phyloP scores from a whole-genome alignment of 2,113 vertebrate genomes.

The Balaeniceps rex region DNA sequence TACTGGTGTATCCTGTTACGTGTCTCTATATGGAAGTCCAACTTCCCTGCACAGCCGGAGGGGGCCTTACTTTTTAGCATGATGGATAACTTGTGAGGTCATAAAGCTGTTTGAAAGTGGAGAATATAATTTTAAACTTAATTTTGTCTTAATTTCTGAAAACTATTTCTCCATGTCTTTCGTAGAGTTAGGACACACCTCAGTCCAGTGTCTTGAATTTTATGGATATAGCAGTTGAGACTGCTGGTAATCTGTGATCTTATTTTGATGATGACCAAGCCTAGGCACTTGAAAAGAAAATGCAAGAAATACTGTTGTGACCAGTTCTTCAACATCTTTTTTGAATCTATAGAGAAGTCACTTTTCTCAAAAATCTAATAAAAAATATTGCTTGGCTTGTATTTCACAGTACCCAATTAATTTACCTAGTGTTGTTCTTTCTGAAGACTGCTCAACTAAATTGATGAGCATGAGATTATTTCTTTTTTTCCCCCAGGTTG shows the following conservation, averaged over 20 bases:
- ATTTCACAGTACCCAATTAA: background rate
- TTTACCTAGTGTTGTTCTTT: background rate
- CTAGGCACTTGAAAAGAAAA: background rate
- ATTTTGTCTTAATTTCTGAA: background rate
- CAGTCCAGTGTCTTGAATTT: background rate
- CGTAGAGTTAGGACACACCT: background rate
- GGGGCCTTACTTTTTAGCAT: rapidly evolving
- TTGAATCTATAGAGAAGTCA: background rate
- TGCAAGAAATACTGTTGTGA: background rate
- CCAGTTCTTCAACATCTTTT: background rate
- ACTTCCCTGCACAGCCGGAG: background rate
- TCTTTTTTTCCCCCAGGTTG: background rate
- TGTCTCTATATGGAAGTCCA: background rate
- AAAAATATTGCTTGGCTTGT: background rate
- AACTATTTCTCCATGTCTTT: background rate
- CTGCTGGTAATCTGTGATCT: background rate
- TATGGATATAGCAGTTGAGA: background rate
- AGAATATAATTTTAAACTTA: background rate
- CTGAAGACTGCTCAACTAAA: background rate
- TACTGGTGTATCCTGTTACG: background rate
- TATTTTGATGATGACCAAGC: background rate
- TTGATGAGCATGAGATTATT: background rate
- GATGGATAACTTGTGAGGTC: background rate
- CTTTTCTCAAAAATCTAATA: background rate
- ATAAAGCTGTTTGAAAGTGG: background rate